A percentile compares a stretch with the other conserved stretches of the same genome.
phyloP scores from a whole-genome alignment of 2,888 invertebrate genomes.

The Strigamia maritima region DNA sequence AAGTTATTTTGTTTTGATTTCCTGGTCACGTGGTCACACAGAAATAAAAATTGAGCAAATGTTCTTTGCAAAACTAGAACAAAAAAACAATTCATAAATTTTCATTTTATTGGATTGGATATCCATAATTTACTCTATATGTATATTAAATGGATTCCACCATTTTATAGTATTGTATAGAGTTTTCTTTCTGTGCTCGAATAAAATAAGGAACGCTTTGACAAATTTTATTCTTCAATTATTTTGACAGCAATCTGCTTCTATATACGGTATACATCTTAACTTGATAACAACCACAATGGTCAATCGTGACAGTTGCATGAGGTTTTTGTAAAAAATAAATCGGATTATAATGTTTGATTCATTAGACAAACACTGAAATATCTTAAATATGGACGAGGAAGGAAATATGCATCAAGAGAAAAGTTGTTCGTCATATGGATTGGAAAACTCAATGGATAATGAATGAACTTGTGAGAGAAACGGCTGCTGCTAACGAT shows the following conservation, averaged over 20 bases:
- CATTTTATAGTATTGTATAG: too few species aligned
- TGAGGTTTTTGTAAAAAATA: not conserved
- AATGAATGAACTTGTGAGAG: conserved; percentile 9
- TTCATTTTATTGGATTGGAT: not conserved
- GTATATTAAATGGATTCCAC: not conserved
- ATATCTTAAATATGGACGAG: conserved; percentile 5
- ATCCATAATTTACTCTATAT: not conserved
- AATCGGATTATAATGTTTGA: not conserved
- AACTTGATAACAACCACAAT: not conserved
- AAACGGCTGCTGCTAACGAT: conserved; percentile 15
- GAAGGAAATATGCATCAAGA: not conserved
- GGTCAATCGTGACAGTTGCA: not conserved
- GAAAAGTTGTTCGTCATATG: not conserved
- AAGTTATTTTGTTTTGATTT: too few species aligned
- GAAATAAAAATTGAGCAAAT: too few species aligned
- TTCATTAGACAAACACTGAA: not conserved
- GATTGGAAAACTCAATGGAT: conserved; percentile 1
- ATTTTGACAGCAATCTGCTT: too few species aligned
- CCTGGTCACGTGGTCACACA: too few species aligned
- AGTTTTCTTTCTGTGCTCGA: too few species aligned
- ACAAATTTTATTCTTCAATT: too few species aligned
- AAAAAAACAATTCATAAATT: not conserved
- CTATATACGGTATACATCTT: not conserved
- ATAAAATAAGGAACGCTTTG: too few species aligned
- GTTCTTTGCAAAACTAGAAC: too few species aligned